Evolutionary conservation across 2,797 vertebrate genomes (phyloP).

Genomic region (Acridotheres tristis): DNA sequence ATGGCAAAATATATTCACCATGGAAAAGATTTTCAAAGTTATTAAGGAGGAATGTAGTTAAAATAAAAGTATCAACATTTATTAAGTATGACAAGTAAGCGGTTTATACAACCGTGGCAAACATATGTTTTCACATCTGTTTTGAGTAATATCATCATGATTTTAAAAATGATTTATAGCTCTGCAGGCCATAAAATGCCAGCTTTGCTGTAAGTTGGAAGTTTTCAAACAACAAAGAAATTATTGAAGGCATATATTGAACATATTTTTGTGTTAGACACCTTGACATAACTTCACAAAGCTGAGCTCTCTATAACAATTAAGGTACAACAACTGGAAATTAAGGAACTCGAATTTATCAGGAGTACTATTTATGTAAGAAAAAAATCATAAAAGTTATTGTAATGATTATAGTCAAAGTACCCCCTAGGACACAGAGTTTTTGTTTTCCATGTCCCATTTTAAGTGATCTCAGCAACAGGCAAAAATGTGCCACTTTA

Average conservation of each 20-base stretch:
- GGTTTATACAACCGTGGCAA: constrained; percentile 72
- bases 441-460: background rate
- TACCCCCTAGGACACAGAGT: background rate
- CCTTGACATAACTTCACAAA: constrained; percentile 1
- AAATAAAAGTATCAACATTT: constrained; percentile 72
- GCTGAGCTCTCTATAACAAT: background rate
- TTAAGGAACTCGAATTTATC: background rate
- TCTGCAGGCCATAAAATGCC: constrained; percentile 73
- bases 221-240: constrained; percentile 70
- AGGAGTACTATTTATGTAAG: background rate
- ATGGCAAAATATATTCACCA: constrained; percentile 54
- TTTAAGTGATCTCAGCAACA: background rate
- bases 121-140: constrained; percentile 82
- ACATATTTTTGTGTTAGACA: background rate
- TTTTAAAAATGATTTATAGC: constrained; percentile 80
- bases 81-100: constrained; percentile 78
- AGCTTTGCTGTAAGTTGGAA: constrained; percentile 68
- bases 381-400: background rate
- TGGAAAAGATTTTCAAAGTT: constrained; percentile 68
- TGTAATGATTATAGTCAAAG: background rate
- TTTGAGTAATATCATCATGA: constrained; percentile 81
- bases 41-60: constrained; percentile 66
- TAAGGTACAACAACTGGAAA: background rate
- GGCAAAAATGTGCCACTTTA: background rate
- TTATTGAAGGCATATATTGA: constrained; percentile 59